These are phyloP conservation scores for Sinohyriopsis cumingii DNA, from an alignment of 2,888 invertebrate species.

Conservation along the genomic window DNA sequence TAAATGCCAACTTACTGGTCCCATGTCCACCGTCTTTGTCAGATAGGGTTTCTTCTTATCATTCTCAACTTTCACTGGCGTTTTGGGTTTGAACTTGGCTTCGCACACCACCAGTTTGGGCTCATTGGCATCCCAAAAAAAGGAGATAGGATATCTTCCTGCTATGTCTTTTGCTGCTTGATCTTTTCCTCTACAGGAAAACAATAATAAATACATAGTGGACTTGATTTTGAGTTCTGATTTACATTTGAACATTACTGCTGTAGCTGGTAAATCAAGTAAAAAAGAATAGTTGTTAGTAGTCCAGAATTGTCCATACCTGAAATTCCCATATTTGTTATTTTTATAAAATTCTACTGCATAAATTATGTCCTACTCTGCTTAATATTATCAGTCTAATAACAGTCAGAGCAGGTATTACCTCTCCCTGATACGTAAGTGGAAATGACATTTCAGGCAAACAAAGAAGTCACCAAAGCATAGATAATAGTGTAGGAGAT, in stretches of 20 bases:
- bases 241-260: not conserved
- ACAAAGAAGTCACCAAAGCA: no score
- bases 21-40: constrained; percentile 58
- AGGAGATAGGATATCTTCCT: constrained; percentile 76
- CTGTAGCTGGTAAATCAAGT: no score
- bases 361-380: no score
- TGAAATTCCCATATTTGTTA: no score
- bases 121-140: constrained; percentile 92
- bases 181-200: constrained; percentile 61
- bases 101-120: constrained; percentile 89
- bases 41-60: constrained; percentile 45
- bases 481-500: no score
- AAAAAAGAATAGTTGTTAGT: no score
- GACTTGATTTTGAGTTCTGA: not conserved
- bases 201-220: not conserved
- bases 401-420: no score
- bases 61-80: constrained; percentile 36
- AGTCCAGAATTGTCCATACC: no score
- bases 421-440: no score
- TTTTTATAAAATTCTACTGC: no score
- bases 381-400: no score
- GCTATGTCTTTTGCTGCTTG: constrained; percentile 73
- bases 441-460: no score
- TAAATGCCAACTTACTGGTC: constrained; percentile 51
- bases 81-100: constrained; percentile 76